Evolutionary conservation across 2,797 vertebrate species (phyloP), one percentile per base, ranked within the genome.

Genomic region (Dipus sagitta): DNA sequence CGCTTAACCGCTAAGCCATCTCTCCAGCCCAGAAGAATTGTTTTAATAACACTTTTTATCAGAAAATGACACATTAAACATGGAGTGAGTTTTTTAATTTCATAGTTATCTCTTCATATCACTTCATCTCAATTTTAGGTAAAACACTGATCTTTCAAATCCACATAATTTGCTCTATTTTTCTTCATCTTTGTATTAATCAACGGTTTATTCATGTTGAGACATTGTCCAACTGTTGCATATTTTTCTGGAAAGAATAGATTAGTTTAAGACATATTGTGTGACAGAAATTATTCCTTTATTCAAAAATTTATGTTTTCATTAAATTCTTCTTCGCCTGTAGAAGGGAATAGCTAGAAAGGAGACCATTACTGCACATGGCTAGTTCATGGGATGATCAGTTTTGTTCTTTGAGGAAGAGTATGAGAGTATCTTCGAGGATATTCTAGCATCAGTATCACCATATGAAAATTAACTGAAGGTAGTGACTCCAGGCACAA

Each of bases 371-470:
- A 30, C 52, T 65, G 10, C 38, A 28, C 23, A 9, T 13, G 11
- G 83, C 54, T 97, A 91, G 96, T 94, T 96, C 54, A 54, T 3
- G 13, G 54, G 54, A 54, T 1, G 54, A 15, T 15, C 54, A 82
- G 3, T 58, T 82, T 85, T 96, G 79, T 97, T 83, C 70, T 64
- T 93, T 91, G 83, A 97, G 91, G 80, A 95, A 97, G 94, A 91
- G 94, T n/a, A n/a, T n/a, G n/a, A n/a, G n/a, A n/a, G n/a, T n/a
- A n/a, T n/a, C n/a, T n/a, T n/a, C n/a, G n/a, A n/a, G n/a, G n/a
- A n/a, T n/a, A n/a, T n/a, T n/a, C 11, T 13, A 54, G 14, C 54
- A 54, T 54, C 54, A 54, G 54, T 13, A 54, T 54, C 54, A 13
- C 54, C 11, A 12, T 54, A 12, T 54, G n/a, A 54, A 47, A 47